Conservation (phyloP, 2,888 invertebrate genomes). For the Brachynemurus nebulosus region DNA sequence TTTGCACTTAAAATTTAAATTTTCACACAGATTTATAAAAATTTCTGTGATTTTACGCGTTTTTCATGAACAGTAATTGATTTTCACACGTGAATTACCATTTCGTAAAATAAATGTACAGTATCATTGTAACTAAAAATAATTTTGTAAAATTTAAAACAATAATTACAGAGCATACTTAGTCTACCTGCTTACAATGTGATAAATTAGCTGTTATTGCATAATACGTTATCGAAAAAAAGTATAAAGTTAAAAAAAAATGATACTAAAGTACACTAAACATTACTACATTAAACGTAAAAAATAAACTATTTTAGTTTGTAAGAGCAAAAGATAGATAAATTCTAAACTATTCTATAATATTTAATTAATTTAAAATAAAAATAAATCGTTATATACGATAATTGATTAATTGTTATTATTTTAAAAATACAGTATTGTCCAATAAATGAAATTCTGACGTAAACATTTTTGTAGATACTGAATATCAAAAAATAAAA, state of each 20-base stretch:
- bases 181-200: slow-evolving; percentile 31
- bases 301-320: neutral
- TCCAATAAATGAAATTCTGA: neutral
- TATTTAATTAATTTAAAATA: neutral
- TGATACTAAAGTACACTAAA: neutral
- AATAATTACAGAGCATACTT: too few species aligned
- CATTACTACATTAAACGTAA: slow-evolving; percentile 4
- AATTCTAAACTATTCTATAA: slow-evolving; percentile 4
- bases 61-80: too few species aligned
- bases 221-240: slow-evolving; percentile 4
- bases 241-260: neutral
- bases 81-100: too few species aligned
- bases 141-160: too few species aligned
- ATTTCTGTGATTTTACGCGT: too few species aligned
- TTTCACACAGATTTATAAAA: too few species aligned
- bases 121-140: too few species aligned
- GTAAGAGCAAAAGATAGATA: slow-evolving; percentile 5
- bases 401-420: neutral
- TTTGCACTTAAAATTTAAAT: too few species aligned
- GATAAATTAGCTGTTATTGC: slow-evolving; percentile 25
- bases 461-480: too few species aligned
- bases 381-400: neutral
- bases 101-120: too few species aligned
- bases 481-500: too few species aligned
- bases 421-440: slow-evolving; percentile 5